Base-by-base conservation (phyloP, 2,113 vertebrate genomes). In the Cyanoderma ruficeps region DNA sequence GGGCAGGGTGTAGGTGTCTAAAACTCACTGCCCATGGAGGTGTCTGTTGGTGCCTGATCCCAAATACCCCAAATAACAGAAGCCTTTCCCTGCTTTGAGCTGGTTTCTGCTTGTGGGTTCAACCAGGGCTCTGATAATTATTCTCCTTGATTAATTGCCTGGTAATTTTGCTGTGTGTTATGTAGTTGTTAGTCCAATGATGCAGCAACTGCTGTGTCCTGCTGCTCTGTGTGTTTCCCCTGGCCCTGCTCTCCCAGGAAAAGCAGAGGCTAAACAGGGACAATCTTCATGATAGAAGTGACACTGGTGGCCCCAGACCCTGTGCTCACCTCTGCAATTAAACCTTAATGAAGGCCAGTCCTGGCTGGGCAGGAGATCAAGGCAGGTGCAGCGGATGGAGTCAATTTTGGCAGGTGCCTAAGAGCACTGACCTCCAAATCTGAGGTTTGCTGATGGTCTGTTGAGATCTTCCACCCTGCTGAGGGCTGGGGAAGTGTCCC, bases 271-370 rank as follows among this genome's bases (percentile, higher is more conserved):
- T 57, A 30, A 52, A 42, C 71, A 65, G 57, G 64, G 63, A 44
- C 20, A 92, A 39, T 90, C 87, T 81, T 77, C 85, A 93, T 90
- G 88, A 96, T 96, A 94, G 92, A 78, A 93, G 87, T 37, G 75
- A 67, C 88, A 59, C 53, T 10, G 20, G 47, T 84, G 87, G 22
- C 90, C 85, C 33, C 27, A 33, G 27, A 57, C 87, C 37, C 79
- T 81, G 82, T n/a, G 91, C 57, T 89, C 74, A 83, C 91, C 89
- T 86, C 77, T 61, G 69, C 94, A 97, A 97, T 98, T 98, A 98
- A 96, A 90, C 47, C 8, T 1, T 47, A 77, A 83, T 2, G 9
- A 89, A 96, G 86, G 20, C 63, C 39, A 56, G 76, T 50, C 81
- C 53, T 69, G 64, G 30, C 33, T 63, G 71, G 81, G 87, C 68